Base-by-base conservation (phyloP, 2,888 invertebrate genomes). In the Flexamia atlantica region DNA sequence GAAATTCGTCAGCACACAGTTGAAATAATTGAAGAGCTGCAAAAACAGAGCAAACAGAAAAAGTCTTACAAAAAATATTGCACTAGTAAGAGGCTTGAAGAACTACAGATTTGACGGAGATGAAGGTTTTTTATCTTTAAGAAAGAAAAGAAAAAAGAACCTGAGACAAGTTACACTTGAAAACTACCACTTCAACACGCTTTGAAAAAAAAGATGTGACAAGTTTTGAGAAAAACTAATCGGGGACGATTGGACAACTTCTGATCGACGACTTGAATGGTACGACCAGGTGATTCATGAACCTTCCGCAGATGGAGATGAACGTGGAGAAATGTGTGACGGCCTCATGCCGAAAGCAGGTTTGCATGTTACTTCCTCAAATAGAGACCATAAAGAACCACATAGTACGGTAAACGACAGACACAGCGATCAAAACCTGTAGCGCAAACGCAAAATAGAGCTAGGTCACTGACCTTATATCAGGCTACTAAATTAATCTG, bases 41-140 rank as follows among this genome's bases (percentile, higher is more conserved):
- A n/a, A n/a, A n/a, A n/a, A n/a, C n/a, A n/a, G n/a, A n/a, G n/a
- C n/a, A n/a, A n/a, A 57, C 25, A 7, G 9, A 23, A 25, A 23
- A 20, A 57, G 60, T 25, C 60, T 7, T 57, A 25, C 25, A n/a
- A 57, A 36, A 36, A 36, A 36, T 4, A 36, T 36, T 36, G 36
- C 9, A 9, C 36, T 36, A 36, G 36, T 36, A 23, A 57, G 57
- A 57, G 57, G 57, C 10, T 57, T 57, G 57, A 57, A 57, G 57
- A 57, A 57, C 57, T 57, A 57, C 57, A 57, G 57, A 57, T 57
- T 57, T 57, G 57, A 57, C 57, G 57, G 57, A 57, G 57, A 57
- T 57, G 57, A 57, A 57, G 57, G 20, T 57, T 57, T 57, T 57
- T 57, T 57, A 12, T 57, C 57, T 57, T 57, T 57, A 57, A 57